A percentile compares a stretch with the other conserved stretches of the same genome.
Evolutionary conservation across 2,113 vertebrate genomes (phyloP).

Genomic region (Steatornis caripensis): DNA sequence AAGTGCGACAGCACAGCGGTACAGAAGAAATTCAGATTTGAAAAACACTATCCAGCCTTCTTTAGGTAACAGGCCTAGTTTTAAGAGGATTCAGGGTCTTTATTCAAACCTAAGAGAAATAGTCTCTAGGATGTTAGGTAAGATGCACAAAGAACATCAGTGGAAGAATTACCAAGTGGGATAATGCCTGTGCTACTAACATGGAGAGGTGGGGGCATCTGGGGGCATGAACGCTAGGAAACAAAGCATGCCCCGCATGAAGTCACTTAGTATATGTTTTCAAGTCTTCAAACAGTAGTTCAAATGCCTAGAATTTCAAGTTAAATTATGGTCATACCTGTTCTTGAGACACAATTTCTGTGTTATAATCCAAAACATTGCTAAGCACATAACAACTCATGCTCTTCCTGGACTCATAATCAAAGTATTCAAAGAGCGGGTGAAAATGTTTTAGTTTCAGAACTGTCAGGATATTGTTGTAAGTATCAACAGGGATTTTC

Average conservation of each 20-base stretch:
- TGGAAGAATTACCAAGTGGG: not conserved
- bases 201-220: not conserved
- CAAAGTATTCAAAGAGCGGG: constrained; percentile 96
- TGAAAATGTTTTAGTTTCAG: constrained; percentile 96
- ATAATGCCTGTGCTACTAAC: not conserved
- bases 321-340: constrained; percentile 77
- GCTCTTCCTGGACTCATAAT: constrained; percentile 96
- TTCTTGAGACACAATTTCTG: constrained; percentile 91
- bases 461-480: constrained; percentile 94
- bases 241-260: not conserved
- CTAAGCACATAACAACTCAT: constrained; percentile 98
- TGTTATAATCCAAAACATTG: constrained; percentile 95
- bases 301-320: not conserved
- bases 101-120: not conserved
- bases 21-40: not conserved
- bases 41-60: not conserved
- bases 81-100: not conserved
- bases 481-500: constrained; percentile 97
- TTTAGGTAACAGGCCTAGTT: not conserved
- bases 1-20: not conserved
- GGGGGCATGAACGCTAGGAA: not conserved
- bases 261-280: not conserved
- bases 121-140: not conserved
- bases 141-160: fast-evolving
- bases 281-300: not conserved